A percentile compares a stretch with the other conserved stretches of the same genome.
These are phyloP conservation scores for Ameiurus melas DNA, from an alignment of 2,113 vertebrate genomes.

Conservation along the genomic window DNA sequence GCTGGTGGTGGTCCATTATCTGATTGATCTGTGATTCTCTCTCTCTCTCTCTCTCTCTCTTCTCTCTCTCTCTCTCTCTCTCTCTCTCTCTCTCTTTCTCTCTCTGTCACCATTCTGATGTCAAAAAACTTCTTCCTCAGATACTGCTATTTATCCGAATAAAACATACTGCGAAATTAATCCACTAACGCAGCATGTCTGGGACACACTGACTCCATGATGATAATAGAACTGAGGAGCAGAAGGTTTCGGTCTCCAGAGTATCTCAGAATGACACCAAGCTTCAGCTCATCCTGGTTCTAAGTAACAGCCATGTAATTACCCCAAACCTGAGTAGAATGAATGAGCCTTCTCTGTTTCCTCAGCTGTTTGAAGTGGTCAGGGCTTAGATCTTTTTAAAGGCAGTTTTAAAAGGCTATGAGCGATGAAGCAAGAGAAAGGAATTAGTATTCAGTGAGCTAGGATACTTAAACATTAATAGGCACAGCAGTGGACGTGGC, in stretches of 20 bases:
- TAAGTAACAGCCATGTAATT: conserved; percentile 48
- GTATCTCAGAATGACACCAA: background rate
- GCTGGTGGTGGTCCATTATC: background rate
- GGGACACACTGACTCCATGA: conserved; percentile 12
- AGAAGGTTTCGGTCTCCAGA: conserved; percentile 11
- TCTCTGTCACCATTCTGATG: background rate
- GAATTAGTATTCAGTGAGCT: background rate
- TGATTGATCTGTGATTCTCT: background rate
- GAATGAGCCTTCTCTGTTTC: conserved; percentile 29
- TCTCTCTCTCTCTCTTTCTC: background rate
- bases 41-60: background rate
- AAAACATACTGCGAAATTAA: background rate
- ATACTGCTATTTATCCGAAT: background rate
- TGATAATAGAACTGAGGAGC: conserved; percentile 2
- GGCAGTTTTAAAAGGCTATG: background rate
- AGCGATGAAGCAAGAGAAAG: background rate
- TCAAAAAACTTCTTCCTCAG: background rate
- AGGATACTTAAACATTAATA: conserved; percentile 8
- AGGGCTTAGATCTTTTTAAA: conserved; percentile 4
- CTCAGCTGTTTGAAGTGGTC: conserved; percentile 34
- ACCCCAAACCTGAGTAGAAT: conserved; percentile 19
- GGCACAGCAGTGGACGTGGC: background rate
- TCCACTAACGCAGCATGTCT: conserved; percentile 14
- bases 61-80: background rate
- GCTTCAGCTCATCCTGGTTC: conserved; percentile 24